Conservation (phyloP, 2,888 invertebrate species). For the Halictus ligatus region DNA sequence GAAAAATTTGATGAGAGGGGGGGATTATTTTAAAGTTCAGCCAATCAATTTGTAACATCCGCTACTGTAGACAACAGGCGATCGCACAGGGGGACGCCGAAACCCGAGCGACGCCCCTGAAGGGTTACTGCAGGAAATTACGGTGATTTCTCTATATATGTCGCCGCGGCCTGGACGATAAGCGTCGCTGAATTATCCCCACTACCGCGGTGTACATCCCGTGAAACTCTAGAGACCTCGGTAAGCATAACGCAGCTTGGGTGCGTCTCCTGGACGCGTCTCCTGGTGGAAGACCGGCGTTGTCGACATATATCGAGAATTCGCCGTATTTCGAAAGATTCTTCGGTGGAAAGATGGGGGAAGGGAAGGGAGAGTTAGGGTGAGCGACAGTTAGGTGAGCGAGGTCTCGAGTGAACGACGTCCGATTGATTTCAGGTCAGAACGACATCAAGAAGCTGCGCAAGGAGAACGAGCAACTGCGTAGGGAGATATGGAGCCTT, state of each 20-base stretch:
- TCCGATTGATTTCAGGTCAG: slow-evolving; percentile 88
- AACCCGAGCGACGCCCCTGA: background rate
- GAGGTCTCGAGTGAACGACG: background rate
- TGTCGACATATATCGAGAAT: no score
- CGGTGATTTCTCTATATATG: no score
- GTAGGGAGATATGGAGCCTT: slow-evolving; percentile 94
- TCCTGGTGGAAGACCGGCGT: no score
- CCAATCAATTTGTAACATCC: background rate
- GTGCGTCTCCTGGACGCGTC: no score
- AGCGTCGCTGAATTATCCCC: no score
- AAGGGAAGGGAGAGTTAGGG: background rate
- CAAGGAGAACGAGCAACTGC: slow-evolving; percentile 94
- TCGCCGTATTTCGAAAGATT: background rate
- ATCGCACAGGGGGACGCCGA: no score
- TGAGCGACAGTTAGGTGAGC: background rate
- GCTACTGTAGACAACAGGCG: background rate
- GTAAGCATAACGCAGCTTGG: no score
- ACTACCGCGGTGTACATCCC: no score
- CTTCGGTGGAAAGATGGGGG: background rate
- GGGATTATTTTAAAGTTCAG: no score
- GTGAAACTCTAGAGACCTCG: no score
- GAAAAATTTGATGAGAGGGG: rapidly evolving
- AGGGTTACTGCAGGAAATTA: background rate
- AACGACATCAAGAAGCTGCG: slow-evolving; percentile 95
- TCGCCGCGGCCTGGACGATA: no score